phyloP scores from a whole-genome alignment of 2,113 vertebrate genomes.

The Brachyistius frenatus region DNA sequence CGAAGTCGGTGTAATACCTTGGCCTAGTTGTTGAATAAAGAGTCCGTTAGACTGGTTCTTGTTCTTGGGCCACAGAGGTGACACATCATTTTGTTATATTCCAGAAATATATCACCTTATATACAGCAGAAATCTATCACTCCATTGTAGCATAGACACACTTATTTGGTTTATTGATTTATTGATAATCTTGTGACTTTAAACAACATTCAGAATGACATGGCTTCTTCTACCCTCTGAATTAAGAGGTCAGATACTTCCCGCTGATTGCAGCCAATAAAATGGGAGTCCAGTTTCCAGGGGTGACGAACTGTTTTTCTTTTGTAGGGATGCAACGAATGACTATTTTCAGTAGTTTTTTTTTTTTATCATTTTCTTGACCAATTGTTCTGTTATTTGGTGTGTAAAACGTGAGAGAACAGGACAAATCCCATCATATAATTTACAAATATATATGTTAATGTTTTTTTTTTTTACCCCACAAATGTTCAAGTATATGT shows the following conservation, averaged over 20 bases:
- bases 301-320: not conserved
- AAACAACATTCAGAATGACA: too few species aligned
- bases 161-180: not conserved
- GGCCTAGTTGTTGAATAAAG: slow-evolving; percentile 48
- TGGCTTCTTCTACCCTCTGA: too few species aligned
- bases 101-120: too few species aligned
- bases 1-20: slow-evolving; percentile 11
- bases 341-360: not conserved
- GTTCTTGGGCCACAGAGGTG: not conserved
- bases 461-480: not conserved
- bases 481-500: not conserved
- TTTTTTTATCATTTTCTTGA: not conserved
- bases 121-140: not conserved
- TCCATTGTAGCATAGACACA: not conserved
- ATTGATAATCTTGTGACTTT: too few species aligned
- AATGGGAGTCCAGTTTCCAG: not conserved
- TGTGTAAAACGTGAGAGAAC: not conserved
- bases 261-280: not conserved
- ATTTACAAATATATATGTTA: too few species aligned
- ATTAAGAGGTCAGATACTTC: too few species aligned
- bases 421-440: too few species aligned
- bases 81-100: not conserved
- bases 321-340: not conserved
- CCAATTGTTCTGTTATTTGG: not conserved
- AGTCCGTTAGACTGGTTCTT: slow-evolving; percentile 4